phyloP scores from a whole-genome alignment of 1,140 invertebrate species.

The Zaprionus tsacasi region DNA sequence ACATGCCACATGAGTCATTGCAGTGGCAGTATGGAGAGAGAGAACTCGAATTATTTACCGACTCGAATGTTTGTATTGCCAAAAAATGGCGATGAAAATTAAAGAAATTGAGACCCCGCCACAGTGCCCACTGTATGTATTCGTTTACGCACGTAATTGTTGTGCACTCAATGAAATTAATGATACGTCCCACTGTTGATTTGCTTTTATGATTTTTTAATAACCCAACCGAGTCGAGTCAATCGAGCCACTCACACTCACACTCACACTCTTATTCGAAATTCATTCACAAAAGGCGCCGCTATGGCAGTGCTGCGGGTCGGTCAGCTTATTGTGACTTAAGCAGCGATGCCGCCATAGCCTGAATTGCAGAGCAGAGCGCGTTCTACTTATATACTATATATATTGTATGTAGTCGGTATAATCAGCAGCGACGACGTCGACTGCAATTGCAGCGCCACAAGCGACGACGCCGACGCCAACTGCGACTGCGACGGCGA shows the following conservation, averaged over 20 bases:
- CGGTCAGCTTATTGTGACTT: conserved; percentile 42
- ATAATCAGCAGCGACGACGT: conserved; percentile 42
- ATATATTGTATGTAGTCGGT: no score
- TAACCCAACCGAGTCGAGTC: conserved; percentile 28
- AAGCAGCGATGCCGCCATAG: conserved; percentile 26
- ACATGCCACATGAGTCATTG: conserved; percentile 52
- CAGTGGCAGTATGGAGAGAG: neutral
- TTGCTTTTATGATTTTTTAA: conserved; percentile 48
- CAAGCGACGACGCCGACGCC: neutral
- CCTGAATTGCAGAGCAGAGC: conserved; percentile 35
- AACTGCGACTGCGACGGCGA: conserved; percentile 21
- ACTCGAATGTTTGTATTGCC: conserved; percentile 21
- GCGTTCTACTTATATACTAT: conserved; percentile 54
- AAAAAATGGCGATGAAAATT: conserved; percentile 49
- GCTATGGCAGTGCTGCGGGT: conserved; percentile 20
- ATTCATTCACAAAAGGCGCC: conserved; percentile 51
- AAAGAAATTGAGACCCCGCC: conserved; percentile 44
- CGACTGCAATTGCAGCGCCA: neutral
- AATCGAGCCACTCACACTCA: neutral
- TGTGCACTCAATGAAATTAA: conserved; percentile 58
- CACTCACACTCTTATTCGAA: conserved; percentile 5
- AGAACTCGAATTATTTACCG: neutral
- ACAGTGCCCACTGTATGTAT: neutral
- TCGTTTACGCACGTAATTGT: conserved; percentile 17
- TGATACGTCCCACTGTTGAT: conserved; percentile 34